Conservation (phyloP, 2,113 vertebrate species). For the Naja naja region DNA sequence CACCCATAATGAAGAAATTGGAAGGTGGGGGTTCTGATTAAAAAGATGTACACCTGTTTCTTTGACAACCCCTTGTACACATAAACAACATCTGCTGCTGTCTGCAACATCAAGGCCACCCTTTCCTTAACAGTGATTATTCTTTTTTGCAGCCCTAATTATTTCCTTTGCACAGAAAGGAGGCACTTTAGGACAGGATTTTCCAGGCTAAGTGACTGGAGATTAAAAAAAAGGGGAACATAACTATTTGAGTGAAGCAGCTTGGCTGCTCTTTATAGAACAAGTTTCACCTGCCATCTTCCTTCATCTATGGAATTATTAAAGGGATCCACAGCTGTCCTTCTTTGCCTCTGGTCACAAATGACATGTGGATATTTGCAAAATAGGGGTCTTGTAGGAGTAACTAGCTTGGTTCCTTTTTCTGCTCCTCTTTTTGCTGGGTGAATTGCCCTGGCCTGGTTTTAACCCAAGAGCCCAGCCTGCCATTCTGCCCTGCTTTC, state of each 20-base stretch:
- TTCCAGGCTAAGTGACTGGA: neutral
- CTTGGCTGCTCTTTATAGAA: neutral
- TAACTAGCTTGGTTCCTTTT: neutral
- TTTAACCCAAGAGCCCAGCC: neutral
- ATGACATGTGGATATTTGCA: neutral
- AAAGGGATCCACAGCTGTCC: neutral
- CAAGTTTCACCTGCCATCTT: neutral
- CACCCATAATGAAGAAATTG: neutral
- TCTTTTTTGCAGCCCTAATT: neutral
- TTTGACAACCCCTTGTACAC: neutral
- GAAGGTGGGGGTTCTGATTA: neutral
- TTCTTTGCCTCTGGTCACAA: neutral
- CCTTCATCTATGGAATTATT: neutral
- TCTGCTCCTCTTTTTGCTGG: neutral
- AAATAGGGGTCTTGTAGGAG: neutral
- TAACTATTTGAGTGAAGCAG: neutral
- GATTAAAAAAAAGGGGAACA: neutral
- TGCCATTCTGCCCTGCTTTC: neutral
- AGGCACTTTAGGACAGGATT: neutral
- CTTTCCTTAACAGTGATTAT: neutral
- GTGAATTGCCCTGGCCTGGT: neutral
- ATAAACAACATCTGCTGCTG: neutral
- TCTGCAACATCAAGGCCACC: neutral
- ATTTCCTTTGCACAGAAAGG: neutral
- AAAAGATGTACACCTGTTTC: neutral